A percentile compares a stretch with the other conserved stretches of the same genome.
These are phyloP conservation scores for Ennomos erosarius DNA, from an alignment of 2,888 invertebrate species.

Conservation along the genomic window DNA sequence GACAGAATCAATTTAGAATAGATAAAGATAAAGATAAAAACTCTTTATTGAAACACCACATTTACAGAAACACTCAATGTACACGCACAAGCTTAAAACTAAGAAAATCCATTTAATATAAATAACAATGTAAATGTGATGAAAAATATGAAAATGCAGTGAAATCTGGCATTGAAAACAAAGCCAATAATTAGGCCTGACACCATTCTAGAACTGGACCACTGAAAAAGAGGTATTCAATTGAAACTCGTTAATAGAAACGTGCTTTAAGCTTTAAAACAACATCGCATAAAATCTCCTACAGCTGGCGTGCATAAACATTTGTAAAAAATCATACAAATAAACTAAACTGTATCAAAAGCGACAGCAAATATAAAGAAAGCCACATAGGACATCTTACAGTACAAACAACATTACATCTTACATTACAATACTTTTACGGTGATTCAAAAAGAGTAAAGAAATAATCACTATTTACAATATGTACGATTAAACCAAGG, in stretches of 20 bases:
- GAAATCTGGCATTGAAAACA: slow-evolving; percentile 74
- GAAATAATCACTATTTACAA: slow-evolving; percentile 7
- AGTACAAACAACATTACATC: slow-evolving; percentile 47
- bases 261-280: slow-evolving; percentile 48
- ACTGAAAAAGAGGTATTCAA: slow-evolving; percentile 81
- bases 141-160: slow-evolving; percentile 27
- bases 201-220: slow-evolving; percentile 72
- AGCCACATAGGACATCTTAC: slow-evolving; percentile 54
- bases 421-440: slow-evolving; percentile 47
- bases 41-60: too few relatives aligned
- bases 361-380: slow-evolving; percentile 48
- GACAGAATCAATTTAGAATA: too few relatives aligned
- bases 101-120: too few relatives aligned
- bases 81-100: too few relatives aligned
- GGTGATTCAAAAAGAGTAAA: slow-evolving; percentile 32
- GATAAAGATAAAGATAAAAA: too few relatives aligned
- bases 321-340: slow-evolving; percentile 31
- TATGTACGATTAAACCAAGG: background rate
- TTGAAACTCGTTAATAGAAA: slow-evolving; percentile 61
- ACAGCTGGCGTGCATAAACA: slow-evolving; percentile 52
- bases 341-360: slow-evolving; percentile 43
- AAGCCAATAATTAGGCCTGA: slow-evolving; percentile 73
- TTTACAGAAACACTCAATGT: too few relatives aligned
- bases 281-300: slow-evolving; percentile 40
- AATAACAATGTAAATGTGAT: slow-evolving; percentile 1